Conservation (phyloP, 2,888 invertebrate species). For the Monoplex corrugatus region DNA sequence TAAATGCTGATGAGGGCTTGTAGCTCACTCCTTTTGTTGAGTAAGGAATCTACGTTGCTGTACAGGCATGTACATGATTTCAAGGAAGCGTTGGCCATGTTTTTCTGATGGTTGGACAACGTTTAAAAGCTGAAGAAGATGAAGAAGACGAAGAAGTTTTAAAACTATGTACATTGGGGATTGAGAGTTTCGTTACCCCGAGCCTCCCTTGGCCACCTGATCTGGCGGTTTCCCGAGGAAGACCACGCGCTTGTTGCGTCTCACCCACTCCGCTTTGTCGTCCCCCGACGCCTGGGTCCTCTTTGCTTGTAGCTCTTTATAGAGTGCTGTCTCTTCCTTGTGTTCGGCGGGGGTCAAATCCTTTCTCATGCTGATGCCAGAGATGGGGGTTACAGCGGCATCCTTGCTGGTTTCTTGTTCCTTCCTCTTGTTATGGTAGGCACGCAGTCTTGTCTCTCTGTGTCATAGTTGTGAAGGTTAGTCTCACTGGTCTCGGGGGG, state of each 20-base stretch:
- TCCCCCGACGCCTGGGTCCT: conserved; percentile 11
- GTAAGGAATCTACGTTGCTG: no score
- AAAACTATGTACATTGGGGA: not conserved
- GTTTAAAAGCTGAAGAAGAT: not conserved
- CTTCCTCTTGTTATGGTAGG: not conserved
- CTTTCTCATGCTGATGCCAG: not conserved
- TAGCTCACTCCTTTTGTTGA: no score
- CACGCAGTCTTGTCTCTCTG: not conserved
- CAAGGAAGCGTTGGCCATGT: not conserved
- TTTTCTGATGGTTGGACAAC: not conserved
- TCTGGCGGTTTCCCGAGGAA: not conserved
- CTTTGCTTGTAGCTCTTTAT: not conserved
- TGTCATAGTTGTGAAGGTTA: not conserved
- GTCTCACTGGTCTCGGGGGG: not conserved
- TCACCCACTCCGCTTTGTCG: conserved; percentile 7
- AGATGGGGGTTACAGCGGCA: not conserved
- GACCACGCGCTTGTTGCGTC: not conserved
- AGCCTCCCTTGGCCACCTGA: not conserved
- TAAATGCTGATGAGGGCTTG: no score
- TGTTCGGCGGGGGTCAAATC: not conserved
- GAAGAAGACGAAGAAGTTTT: conserved; percentile 6
- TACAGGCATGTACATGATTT: no score
- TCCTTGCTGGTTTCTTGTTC: not conserved
- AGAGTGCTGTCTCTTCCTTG: conserved; percentile 12
- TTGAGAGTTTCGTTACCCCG: conserved; percentile 1